Base-by-base conservation (phyloP, 1,140 invertebrate genomes). In the Radopholus similis region DNA sequence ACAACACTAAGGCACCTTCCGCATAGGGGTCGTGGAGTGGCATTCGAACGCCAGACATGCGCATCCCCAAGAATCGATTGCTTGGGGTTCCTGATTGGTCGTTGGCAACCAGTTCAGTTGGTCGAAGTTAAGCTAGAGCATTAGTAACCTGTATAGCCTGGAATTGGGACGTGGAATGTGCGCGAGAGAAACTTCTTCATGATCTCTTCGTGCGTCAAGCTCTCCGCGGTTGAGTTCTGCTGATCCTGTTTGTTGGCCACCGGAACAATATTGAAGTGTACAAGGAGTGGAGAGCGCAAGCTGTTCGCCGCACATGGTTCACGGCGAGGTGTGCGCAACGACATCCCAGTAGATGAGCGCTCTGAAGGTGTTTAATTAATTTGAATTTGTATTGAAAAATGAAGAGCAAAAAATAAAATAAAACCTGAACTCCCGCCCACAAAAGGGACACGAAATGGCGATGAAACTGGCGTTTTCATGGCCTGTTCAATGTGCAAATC, bases 141-240 rank as follows among this genome's bases (percentile, higher is more conserved):
- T 35, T 60, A 71, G 59, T 66, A 70, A 85, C 86, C 84, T 79
- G 83, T 83, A 85, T 97, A 98, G 77, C 95, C 93, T 15, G 90
- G 88, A 68, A 97, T 90, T 4, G 95, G 95, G 53, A 96, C 90
- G 85, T 91, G 91, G 80, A 97, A 98, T 5, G 93, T 92, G 28
- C 63, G 60, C 1, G 65, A 49, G 11, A 81, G 44, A 4, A 81
- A 34, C 23, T 73, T 74, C 23, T 69, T 58, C 28, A 81, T 79
- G n/a, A 81, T 72, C 4, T 63, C 75, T 18, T 81, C 81, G 37
- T 81, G 79, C 23, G 37, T 30, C 13, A 53, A 15, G 34, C 49
- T 30, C 28, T 53, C 15, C 49, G 26, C 13, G 28, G 13, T n/a
- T 26, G 34, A 53, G 26, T 53, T n/a, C n/a, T 53, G 3, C n/a